phyloP scores from a whole-genome alignment of 2,113 vertebrate species.

The Sinocyclocheilus anophthalmus region DNA sequence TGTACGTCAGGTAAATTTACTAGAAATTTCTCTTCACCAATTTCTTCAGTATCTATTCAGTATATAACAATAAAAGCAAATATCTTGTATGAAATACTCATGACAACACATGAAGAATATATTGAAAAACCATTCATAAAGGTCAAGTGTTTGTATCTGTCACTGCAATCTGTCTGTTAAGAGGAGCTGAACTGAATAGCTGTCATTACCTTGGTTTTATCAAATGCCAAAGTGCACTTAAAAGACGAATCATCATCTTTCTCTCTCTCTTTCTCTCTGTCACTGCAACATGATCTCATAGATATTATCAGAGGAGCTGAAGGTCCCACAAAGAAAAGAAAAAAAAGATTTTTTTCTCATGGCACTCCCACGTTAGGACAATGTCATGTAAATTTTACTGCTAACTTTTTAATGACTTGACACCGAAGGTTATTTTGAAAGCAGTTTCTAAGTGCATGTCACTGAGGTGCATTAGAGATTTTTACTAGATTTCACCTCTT shows the following conservation, averaged over 20 bases:
- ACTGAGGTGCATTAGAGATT: not conserved
- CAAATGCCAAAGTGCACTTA: slow-evolving; percentile 12
- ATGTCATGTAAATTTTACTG: not conserved
- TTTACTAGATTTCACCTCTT: not conserved
- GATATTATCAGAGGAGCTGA: slow-evolving; percentile 17
- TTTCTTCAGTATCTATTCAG: too few species aligned
- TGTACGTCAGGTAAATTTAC: not conserved
- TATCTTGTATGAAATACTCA: not conserved
- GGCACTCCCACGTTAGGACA: not conserved
- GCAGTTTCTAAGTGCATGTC: not conserved
- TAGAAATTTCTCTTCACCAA: too few species aligned
- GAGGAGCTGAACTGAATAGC: slow-evolving; percentile 13
- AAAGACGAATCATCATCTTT: slow-evolving; percentile 14
- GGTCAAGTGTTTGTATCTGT: not conserved
- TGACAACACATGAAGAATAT: not conserved
- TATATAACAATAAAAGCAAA: not conserved
- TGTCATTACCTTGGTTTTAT: not conserved
- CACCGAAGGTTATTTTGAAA: not conserved
- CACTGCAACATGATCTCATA: slow-evolving; percentile 18
- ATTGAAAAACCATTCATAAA: not conserved
- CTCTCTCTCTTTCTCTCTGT: not conserved
- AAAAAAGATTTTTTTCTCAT: not conserved
- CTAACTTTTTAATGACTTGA: slow-evolving; percentile 3
- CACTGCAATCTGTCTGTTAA: not conserved
- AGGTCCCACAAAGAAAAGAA: not conserved